These are phyloP conservation scores for Cydia fagiglandana DNA, from an alignment of 1,140 invertebrate species.

Conservation along the genomic window DNA sequence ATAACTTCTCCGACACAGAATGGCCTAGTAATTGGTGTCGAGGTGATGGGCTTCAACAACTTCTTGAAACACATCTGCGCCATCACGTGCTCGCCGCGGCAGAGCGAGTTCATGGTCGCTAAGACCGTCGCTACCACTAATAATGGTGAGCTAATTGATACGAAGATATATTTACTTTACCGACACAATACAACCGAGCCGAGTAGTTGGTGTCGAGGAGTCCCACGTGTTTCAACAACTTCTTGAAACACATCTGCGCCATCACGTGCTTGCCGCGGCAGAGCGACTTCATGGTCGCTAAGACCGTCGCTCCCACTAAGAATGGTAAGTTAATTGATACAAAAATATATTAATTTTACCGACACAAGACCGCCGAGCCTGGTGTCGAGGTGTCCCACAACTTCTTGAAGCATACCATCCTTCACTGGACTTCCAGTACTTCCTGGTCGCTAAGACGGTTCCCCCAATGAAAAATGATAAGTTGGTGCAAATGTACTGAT, in stretches of 20 bases:
- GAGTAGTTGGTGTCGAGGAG: conserved; percentile 85
- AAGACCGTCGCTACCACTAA: conserved; percentile 53
- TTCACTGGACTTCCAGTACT: no score
- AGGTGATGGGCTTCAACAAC: conserved; percentile 93
- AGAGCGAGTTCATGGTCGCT: conserved; percentile 87
- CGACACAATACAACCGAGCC: no score
- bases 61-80: conserved; percentile 90
- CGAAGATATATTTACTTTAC: no score
- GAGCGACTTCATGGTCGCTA: no score
- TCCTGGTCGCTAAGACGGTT: no score
- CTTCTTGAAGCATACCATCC: no score
- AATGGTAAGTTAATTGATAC: no score
- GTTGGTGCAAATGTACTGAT: neutral
- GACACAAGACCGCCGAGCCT: no score
- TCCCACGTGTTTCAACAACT: conserved; percentile 92
- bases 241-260: conserved; percentile 89
- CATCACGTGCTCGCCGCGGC: conserved; percentile 89
- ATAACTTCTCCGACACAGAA: conserved; percentile 80
- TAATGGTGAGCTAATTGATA: conserved; percentile 53
- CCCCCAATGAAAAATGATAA: conserved; percentile 48
- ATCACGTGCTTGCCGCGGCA: conserved; percentile 91
- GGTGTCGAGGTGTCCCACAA: no score
- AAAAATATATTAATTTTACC: no score
- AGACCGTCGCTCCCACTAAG: no score
- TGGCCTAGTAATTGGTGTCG: conserved; percentile 84